Evolutionary conservation across 2,113 vertebrate genomes (phyloP), one percentile per base, ranked within the genome.

Genomic region (Seriola rivoliana): DNA sequence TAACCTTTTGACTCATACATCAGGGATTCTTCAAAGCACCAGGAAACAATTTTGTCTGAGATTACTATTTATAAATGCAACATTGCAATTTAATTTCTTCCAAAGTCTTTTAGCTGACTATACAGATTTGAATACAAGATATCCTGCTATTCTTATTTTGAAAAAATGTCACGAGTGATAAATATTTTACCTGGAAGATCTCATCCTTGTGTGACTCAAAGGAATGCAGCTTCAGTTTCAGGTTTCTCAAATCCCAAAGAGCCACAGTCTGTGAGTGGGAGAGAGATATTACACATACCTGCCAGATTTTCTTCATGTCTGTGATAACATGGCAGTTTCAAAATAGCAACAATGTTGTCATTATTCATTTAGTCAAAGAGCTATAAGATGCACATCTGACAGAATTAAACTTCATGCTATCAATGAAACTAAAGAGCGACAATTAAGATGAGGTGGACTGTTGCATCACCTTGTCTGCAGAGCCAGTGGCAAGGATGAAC

Each of bases 121-220:
- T 1, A 52, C 44, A 62, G 32, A 63, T 57, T 14, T 81, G 5
- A n/a, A 71, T 21, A 23, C 1, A 66, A 13, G 3, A 48, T 19
- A 52, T 16, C 3, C 42, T 25, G 8, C 34, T 21, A 7, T 50
- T 1, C 10, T 66, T 12, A 23, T 71, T 50, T 75, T 1, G 65
- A 40, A 23, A 59, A 21, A 52, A 66, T 25, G 7, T 13, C 11
- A 34, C 2, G 19, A 23, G 25, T 4, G 12, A 25, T 48, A 66
- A 69, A 52, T 25, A 19, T 23, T 73, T 67, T 96, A 98, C 97
- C 96, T 98, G 97, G 90, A 98, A 98, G 95, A 98, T 98, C 94
- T 98, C 97, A 88, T 98, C 97, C 94, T 98, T 98, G 92, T 98
- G 97, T 2, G 97, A 98, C 87, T 98, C 97, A 89, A 98, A 98